Percentiles rank a stretch among this genome's conserved stretches.
Evolutionary conservation across 2,113 vertebrate species (phyloP).

Genomic region (Rousettus leschenaultii): DNA sequence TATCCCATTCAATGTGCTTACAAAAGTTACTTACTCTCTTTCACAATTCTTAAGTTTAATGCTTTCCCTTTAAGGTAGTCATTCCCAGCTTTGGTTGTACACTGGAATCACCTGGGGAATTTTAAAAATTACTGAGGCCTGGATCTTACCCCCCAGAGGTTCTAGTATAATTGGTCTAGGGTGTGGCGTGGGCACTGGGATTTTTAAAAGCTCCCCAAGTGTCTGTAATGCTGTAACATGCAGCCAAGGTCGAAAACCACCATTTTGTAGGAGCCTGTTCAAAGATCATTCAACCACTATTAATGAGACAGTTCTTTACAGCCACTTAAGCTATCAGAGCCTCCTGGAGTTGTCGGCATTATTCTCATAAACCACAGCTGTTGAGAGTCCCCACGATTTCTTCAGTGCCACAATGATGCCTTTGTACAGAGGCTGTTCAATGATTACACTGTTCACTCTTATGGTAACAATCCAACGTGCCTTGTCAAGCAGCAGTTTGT

Average conservation of each 20-base stretch:
- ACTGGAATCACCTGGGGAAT: neutral
- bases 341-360: neutral
- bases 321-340: slow-evolving; percentile 46
- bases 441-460: neutral
- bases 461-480: neutral
- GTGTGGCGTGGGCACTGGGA: slow-evolving; percentile 23
- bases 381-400: neutral
- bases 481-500: neutral
- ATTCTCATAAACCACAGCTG: slow-evolving; percentile 24
- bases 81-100: neutral
- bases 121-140: slow-evolving; percentile 42
- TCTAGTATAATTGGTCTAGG: slow-evolving; percentile 39
- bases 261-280: neutral
- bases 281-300: neutral
- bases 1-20: neutral
- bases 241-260: slow-evolving; percentile 44
- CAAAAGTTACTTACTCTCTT: neutral
- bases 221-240: slow-evolving; percentile 46
- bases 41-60: neutral
- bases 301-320: slow-evolving; percentile 51
- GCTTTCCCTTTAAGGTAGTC: neutral
- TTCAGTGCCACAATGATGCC: neutral
- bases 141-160: slow-evolving; percentile 8
- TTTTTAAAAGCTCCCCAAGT: slow-evolving; percentile 62
- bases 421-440: neutral